Percentiles rank a stretch among this genome's conserved stretches.
Conservation (phyloP, 2,797 vertebrate species). For the Rhabdophis nuchalis region DNA sequence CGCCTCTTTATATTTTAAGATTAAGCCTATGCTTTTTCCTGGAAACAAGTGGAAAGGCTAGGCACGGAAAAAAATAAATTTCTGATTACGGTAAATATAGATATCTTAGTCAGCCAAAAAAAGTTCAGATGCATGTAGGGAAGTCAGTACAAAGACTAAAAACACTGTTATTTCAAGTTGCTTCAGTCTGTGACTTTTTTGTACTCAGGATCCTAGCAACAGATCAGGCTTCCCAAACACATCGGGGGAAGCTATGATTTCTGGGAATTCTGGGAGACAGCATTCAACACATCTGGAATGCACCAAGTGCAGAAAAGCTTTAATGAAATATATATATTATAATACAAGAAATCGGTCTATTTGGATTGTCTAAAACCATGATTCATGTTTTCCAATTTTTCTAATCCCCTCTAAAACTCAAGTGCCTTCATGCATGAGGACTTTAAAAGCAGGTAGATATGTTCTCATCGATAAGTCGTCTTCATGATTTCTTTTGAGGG, state of each 20-base stretch:
- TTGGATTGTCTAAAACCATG: not conserved
- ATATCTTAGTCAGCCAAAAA: constrained; percentile 42
- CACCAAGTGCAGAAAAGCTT: not conserved
- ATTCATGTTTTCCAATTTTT: not conserved
- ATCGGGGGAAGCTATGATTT: not conserved
- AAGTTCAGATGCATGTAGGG: constrained; percentile 44
- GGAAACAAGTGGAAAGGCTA: constrained; percentile 42
- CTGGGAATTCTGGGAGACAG: not conserved
- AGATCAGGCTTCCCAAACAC: constrained; percentile 19
- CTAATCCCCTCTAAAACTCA: not conserved
- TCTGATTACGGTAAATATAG: constrained; percentile 23
- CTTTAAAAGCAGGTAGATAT: not conserved
- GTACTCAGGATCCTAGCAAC: constrained; percentile 39
- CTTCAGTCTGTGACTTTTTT: constrained; percentile 51
- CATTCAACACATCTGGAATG: not conserved
- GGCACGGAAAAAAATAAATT: constrained; percentile 39
- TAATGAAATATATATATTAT: not conserved
- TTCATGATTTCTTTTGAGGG: no score
- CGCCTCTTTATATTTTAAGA: constrained; percentile 48
- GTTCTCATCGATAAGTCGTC: not conserved
- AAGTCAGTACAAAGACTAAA: constrained; percentile 55
- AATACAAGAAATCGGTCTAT: constrained; percentile 32
- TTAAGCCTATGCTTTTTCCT: constrained; percentile 52
- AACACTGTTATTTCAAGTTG: constrained; percentile 53
- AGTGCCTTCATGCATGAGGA: not conserved